These are phyloP conservation scores for Orthonyx spaldingii DNA, from an alignment of 2,113 vertebrate species.

Conservation along the genomic window DNA sequence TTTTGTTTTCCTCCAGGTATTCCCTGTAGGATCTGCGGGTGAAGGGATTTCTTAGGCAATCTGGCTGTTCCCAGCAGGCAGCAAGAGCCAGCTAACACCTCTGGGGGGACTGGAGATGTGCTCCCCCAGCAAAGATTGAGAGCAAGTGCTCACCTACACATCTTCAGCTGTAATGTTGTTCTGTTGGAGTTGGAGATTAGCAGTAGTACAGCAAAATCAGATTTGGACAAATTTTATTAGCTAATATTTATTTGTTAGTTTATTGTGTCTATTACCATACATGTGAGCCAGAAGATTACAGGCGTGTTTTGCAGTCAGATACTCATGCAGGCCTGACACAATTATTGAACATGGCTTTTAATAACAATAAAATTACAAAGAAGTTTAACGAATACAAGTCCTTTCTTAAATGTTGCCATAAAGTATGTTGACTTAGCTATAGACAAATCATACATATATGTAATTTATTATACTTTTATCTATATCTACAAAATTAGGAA, in stretches of 20 bases:
- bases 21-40: background rate
- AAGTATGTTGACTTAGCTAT: background rate
- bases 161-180: background rate
- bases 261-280: background rate
- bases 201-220: background rate
- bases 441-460: background rate
- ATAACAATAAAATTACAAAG: background rate
- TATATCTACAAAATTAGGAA: background rate
- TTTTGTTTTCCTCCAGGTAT: background rate
- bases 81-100: background rate
- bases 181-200: background rate
- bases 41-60: background rate
- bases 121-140: background rate
- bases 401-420: background rate
- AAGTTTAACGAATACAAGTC: background rate
- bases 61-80: background rate
- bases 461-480: background rate
- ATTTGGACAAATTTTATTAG: background rate
- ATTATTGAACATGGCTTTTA: background rate
- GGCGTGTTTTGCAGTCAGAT: background rate
- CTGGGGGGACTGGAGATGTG: background rate
- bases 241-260: background rate
- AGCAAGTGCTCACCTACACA: fast-evolving
- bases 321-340: background rate
- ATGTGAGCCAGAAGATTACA: background rate